Percentiles rank a stretch among this genome's conserved stretches.
These are phyloP conservation scores for Phainopepla nitens DNA, from an alignment of 2,113 vertebrate genomes.

Conservation along the genomic window DNA sequence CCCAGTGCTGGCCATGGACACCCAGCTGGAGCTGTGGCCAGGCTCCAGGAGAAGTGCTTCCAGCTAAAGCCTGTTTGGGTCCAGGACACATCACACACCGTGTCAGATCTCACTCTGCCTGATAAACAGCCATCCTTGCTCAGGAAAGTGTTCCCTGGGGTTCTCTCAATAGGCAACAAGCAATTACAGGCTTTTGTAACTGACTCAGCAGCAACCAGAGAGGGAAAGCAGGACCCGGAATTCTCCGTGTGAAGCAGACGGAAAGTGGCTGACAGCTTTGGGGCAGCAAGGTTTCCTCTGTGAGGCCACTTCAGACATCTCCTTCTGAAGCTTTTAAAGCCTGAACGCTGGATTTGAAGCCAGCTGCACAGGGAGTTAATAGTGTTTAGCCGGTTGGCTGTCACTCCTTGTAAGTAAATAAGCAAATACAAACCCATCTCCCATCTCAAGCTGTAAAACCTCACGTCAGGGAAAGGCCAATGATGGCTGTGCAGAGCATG, in stretches of 20 bases:
- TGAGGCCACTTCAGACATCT: background rate
- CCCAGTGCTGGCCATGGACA: background rate
- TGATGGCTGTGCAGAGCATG: background rate
- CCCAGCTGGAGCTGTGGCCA: background rate
- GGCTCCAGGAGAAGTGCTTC: background rate
- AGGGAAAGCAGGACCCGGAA: background rate
- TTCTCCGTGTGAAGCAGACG: background rate
- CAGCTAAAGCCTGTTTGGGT: background rate
- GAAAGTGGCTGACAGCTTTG: background rate
- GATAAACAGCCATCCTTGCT: background rate
- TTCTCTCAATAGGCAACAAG: background rate
- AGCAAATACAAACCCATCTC: background rate
- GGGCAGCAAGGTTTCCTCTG: background rate
- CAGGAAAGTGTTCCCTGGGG: background rate
- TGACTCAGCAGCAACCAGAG: background rate
- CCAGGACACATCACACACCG: background rate
- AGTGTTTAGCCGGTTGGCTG: background rate
- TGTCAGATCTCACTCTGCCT: background rate
- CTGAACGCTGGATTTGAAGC: background rate
- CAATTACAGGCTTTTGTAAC: background rate
- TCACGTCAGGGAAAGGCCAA: background rate
- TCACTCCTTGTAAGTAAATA: background rate
- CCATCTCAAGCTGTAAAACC: background rate
- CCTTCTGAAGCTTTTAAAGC: background rate
- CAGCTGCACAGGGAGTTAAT: background rate